Conservation (phyloP, 2,113 vertebrate genomes). For the Pelecanoides urinatrix region DNA sequence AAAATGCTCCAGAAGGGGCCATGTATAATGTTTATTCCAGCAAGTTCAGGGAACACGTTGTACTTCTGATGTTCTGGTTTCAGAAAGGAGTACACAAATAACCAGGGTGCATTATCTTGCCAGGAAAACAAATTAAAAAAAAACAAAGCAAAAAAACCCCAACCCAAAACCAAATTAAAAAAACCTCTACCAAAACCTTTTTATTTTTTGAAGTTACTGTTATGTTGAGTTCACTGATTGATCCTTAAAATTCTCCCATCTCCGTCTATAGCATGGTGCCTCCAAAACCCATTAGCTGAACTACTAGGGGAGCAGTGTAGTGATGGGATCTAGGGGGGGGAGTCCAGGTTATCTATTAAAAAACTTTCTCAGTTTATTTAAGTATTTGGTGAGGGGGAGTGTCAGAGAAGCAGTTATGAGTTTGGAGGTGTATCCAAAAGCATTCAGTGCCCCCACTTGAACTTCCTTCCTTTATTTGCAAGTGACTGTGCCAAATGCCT, state of each 20-base stretch:
- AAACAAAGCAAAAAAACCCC: rapidly evolving
- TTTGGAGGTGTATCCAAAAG: background rate
- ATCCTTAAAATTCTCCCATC: background rate
- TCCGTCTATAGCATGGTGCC: background rate
- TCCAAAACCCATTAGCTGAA: background rate
- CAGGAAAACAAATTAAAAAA: background rate
- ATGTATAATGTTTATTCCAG: background rate
- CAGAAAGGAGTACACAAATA: background rate
- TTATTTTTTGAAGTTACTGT: background rate
- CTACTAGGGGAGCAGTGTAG: background rate
- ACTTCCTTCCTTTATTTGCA: background rate
- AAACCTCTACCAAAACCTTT: background rate
- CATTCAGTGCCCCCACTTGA: background rate
- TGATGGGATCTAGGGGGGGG: background rate
- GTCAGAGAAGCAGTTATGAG: background rate
- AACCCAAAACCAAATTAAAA: background rate
- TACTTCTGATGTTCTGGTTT: background rate
- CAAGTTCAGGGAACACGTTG: background rate
- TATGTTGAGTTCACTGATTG: background rate
- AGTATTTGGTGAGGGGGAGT: background rate
- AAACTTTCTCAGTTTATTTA: background rate
- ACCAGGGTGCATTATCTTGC: background rate
- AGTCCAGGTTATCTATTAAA: background rate
- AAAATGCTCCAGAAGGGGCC: background rate
- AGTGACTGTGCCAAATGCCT: rapidly evolving